A percentile compares a stretch with the other conserved stretches of the same genome.
Conservation (phyloP, 2,113 vertebrate species). For the Dendrocopos noguchii region DNA sequence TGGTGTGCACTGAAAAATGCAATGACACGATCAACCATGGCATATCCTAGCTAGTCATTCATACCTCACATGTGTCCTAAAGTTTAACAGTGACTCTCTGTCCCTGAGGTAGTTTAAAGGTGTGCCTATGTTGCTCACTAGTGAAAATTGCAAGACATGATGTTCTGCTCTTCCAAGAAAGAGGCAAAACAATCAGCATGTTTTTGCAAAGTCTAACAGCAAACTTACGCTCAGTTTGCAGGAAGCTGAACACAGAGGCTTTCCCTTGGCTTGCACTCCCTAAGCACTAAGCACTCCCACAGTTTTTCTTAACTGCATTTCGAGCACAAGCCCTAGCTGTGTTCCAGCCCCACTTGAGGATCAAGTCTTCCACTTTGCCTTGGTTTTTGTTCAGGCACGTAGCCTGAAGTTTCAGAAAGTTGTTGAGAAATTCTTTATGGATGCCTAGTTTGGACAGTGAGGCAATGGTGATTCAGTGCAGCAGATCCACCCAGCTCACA, state of each 20-base stretch:
- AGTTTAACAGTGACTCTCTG: background rate
- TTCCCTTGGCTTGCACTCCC: background rate
- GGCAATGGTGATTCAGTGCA: background rate
- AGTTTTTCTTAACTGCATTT: background rate
- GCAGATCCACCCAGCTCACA: background rate
- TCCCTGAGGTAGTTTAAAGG: background rate
- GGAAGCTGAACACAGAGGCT: background rate
- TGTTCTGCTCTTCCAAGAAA: background rate
- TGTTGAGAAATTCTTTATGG: slow-evolving; percentile 14
- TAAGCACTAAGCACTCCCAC: background rate
- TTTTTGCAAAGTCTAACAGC: background rate
- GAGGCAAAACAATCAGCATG: background rate
- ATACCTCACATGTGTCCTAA: background rate
- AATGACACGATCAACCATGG: background rate
- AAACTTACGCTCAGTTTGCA: background rate
- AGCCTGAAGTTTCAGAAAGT: background rate
- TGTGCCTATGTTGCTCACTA: background rate
- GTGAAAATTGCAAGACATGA: background rate
- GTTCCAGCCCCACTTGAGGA: background rate
- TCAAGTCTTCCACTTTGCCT: background rate
- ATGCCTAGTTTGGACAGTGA: background rate
- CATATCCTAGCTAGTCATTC: background rate
- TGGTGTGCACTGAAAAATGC: background rate
- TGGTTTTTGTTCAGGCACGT: background rate
- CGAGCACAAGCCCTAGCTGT: background rate